Base-by-base conservation (phyloP, 2,888 invertebrate species). In the Idaea aversata region DNA sequence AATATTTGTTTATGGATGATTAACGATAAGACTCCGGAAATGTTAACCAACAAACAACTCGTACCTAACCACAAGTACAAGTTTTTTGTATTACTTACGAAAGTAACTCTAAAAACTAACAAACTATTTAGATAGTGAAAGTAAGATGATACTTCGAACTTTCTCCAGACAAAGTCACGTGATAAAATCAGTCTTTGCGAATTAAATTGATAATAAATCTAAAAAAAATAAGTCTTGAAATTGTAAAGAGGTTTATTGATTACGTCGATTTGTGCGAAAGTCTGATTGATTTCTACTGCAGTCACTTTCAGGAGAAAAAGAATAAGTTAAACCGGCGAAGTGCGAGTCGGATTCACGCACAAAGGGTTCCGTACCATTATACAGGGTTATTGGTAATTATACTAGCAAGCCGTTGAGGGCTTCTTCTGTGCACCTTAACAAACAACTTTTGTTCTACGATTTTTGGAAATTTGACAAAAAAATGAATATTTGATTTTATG, bases 41-140 rank as follows among this genome's bases (percentile, higher is more conserved):
- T 16, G 34, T 5, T 16, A 15, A 61, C 47, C 36, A 13, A 62
- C 62, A 63, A 65, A 67, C 64, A 65, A 69, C 72, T 58, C 70
- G 71, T 73, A 70, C 63, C 7, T 63, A 68, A 72, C 68, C 47
- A 47, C 13, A 5, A 10, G 47, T 47, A 47, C 47, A 47, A 47
- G 13, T 7, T 47, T 47, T 47, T 47, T 47, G 47, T 47, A 47
- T 61, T 62, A 57, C 69, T 71, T 61, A 68, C 70, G 70, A 72
- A 77, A 67, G 77, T 78, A 80, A 81, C 79, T 81, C 72, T 72
- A 72, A 64, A 76, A 74, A 71, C 59, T 66, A 67, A 70, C 69
- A 70, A 71, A 75, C 78, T 80, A 77, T 73, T 68, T 72, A 78
- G 67, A 68, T 68, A 85, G 89, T 82, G 89, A 90, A 90, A 90